A percentile compares a stretch with the other conserved stretches of the same genome.
Evolutionary conservation across 2,797 vertebrate species (phyloP).

Genomic region (Hirundo rustica): DNA sequence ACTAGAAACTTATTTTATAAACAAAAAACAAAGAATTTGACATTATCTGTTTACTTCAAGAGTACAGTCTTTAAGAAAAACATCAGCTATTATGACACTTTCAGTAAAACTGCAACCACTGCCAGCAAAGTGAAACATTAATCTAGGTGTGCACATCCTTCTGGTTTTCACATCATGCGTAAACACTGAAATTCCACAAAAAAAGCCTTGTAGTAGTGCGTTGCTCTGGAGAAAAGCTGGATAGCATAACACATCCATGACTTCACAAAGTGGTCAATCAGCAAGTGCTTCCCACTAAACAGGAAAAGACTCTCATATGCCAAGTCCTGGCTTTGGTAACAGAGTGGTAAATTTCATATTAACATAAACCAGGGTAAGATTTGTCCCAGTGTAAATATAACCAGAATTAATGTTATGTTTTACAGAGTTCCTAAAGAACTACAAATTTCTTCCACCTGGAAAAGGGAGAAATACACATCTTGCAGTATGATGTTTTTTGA

Average conservation of each 20-base stretch:
- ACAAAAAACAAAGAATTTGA: background rate
- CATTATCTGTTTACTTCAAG: slow-evolving; percentile 48
- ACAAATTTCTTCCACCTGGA: background rate
- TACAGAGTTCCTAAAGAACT: background rate
- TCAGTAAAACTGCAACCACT: slow-evolving; percentile 26
- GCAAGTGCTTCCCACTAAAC: background rate
- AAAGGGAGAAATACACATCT: background rate
- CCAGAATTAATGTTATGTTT: background rate
- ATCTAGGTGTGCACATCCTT: background rate
- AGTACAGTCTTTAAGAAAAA: slow-evolving; percentile 31
- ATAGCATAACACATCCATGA: background rate
- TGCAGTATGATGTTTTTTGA: background rate
- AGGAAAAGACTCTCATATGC: background rate
- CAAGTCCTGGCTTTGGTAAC: background rate
- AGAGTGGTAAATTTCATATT: background rate
- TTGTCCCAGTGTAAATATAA: background rate
- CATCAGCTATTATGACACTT: slow-evolving; percentile 41
- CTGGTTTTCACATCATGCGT: background rate
- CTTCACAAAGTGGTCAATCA: background rate
- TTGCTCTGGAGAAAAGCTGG: background rate
- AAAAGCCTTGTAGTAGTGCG: background rate
- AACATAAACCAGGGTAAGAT: background rate
- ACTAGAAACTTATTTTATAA: slow-evolving; percentile 48
- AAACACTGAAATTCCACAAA: slow-evolving; percentile 14
- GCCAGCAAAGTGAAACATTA: slow-evolving; percentile 29